Base-by-base conservation (phyloP, 2,888 invertebrate genomes). In the Frankliniella fusca region DNA sequence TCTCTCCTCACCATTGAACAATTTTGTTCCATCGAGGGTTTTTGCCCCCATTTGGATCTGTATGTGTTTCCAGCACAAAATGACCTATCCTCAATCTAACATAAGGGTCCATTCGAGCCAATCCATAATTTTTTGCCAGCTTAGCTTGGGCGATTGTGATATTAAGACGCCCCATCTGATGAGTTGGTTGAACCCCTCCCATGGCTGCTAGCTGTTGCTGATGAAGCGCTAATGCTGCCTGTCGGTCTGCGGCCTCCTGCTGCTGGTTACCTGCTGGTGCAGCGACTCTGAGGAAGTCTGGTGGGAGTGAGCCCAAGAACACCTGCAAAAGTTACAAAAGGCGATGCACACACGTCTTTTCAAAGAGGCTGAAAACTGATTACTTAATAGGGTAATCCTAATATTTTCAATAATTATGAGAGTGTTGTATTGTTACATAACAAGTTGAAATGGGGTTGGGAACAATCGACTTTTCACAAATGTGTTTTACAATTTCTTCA, bases 1-100 rank as follows among this genome's bases (percentile, higher is more conserved):
- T 80, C 10, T 12, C 38, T 80, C 12, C 27, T 49, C 89, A 96
- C 95, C 95, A 95, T 87, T 96, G 95, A 85, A 98, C 94, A 82
- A 95, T 94, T 90, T 97, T 97, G 89, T 97, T 97, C 98, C 98
- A 99, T 84, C 94, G 91, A 7, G 99, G 99, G 86, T 94, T 96
- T 88, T 97, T 97, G 48, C 97, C 97, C 54, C 98, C 99, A 89
- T 96, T 98, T 83, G 95, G 93, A 87, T 95, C 96, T 0, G 98
- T 98, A 86, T 96, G 97, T 0, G 98, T 98, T 90, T 99, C 98
- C 88, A 97, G 97, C 83, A 97, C 94, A 86, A 94, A 94, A 88
- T 98, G 97, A 0, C 98, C 99, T 48, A 98, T 93, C 84, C 97
- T 92, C 83, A 99, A 89, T 83, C 98, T 91, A 54, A 96, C 97